Percentiles rank a stretch among this genome's conserved stretches.
Conservation (phyloP, 2,888 invertebrate species). For the Spicauda simplicius region DNA sequence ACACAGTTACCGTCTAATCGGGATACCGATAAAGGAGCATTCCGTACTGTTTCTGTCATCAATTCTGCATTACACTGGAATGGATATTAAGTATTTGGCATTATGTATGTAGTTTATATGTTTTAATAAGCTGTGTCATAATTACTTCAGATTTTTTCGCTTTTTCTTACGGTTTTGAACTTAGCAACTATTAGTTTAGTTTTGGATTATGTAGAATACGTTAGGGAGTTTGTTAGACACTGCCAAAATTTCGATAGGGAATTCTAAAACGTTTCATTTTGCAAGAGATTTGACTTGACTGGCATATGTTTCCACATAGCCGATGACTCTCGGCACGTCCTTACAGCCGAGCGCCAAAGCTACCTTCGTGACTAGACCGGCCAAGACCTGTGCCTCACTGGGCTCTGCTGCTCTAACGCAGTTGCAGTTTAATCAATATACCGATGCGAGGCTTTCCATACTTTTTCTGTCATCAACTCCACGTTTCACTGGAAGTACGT, state of each 20-base stretch:
- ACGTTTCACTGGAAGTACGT: conserved; percentile 64
- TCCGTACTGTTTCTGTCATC: conserved; percentile 69
- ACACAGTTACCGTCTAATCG: conserved; percentile 56
- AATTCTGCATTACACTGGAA: conserved; percentile 67
- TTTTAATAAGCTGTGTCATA: too few relatives aligned
- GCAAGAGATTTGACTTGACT: conserved; percentile 70
- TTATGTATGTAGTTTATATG: too few relatives aligned
- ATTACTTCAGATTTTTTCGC: too few relatives aligned
- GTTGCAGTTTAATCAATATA: conserved; percentile 55
- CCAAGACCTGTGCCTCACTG: conserved; percentile 76
- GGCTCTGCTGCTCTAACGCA: conserved; percentile 63
- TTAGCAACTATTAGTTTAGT: too few relatives aligned
- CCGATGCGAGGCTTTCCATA: conserved; percentile 59
- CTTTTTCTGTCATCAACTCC: conserved; percentile 67
- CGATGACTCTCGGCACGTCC: conserved; percentile 66
- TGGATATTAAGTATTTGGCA: background rate
- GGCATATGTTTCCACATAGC: conserved; percentile 70
- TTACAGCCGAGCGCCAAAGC: conserved; percentile 68
- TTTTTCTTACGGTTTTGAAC: too few relatives aligned
- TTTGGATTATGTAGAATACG: too few relatives aligned
- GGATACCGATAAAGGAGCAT: conserved; percentile 56
- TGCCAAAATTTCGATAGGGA: too few relatives aligned
- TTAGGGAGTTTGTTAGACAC: too few relatives aligned
- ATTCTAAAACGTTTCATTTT: too few relatives aligned
- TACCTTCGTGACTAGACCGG: conserved; percentile 69